Conservation (phyloP, 2,113 vertebrate genomes). For the Ophiodon elongatus region DNA sequence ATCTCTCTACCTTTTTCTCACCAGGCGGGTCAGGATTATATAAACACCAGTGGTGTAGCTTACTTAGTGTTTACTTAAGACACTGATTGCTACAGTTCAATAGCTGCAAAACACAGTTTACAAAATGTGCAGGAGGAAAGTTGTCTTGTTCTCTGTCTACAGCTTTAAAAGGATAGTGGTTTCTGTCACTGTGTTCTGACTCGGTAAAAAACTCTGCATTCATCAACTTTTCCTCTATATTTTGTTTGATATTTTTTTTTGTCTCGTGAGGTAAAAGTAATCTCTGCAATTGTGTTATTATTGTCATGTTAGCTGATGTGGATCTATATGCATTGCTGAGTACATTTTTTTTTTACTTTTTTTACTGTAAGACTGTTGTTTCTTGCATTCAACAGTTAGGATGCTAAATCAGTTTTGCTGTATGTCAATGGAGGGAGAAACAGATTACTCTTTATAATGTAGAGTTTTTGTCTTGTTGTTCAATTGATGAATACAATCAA, state of each 20-base stretch:
- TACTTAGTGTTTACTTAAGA: slow-evolving; percentile 61
- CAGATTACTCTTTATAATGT: background rate
- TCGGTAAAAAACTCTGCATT: background rate
- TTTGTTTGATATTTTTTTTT: background rate
- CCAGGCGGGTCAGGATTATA: slow-evolving; percentile 55
- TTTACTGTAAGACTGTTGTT: background rate
- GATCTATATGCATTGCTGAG: background rate
- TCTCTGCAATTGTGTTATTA: background rate
- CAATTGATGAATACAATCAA: background rate
- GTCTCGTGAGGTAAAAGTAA: background rate
- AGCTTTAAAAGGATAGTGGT: slow-evolving; percentile 32
- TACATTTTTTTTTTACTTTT: too few relatives aligned
- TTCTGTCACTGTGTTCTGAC: background rate
- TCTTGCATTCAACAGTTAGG: background rate
- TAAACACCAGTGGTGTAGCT: slow-evolving; percentile 21
- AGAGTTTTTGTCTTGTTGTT: background rate
- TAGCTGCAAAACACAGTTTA: slow-evolving; percentile 44
- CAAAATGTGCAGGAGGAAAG: slow-evolving; percentile 7
- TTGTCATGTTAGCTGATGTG: background rate
- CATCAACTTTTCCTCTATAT: background rate
- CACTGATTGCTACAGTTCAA: slow-evolving; percentile 63
- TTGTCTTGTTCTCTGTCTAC: slow-evolving; percentile 6
- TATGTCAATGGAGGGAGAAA: background rate
- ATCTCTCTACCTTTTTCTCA: slow-evolving; percentile 17
- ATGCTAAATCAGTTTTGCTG: background rate